Conservation (phyloP, 2,797 vertebrate genomes). For the Pangasius sanitwongsei region DNA sequence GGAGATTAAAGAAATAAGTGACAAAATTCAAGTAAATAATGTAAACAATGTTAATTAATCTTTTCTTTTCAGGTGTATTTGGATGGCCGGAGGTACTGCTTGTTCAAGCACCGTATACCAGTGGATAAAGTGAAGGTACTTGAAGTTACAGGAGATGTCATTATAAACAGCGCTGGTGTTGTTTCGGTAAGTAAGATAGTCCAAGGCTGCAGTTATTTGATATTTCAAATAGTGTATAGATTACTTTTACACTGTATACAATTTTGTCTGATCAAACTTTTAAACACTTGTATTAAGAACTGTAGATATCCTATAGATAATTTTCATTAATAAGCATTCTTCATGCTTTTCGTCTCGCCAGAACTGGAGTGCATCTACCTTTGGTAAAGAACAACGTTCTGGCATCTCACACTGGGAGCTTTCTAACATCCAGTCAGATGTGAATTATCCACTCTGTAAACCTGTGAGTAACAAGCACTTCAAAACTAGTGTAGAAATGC, state of each 20-base stretch:
- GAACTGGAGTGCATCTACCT: constrained; percentile 14
- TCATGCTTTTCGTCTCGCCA: neutral
- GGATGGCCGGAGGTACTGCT: neutral
- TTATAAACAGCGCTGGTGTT: constrained; percentile 18
- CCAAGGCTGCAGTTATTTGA: neutral
- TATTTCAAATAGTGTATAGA: neutral
- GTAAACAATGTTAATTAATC: neutral
- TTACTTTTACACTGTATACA: neutral
- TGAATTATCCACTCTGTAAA: neutral
- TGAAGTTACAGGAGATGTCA: neutral
- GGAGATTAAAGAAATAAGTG: neutral
- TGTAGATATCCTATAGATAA: neutral
- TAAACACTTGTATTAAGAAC: neutral
- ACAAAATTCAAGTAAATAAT: neutral
- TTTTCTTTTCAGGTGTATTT: constrained; percentile 5
- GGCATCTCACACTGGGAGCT: neutral
- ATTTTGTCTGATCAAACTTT: neutral
- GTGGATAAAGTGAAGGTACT: neutral
- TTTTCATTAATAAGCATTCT: neutral
- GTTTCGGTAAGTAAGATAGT: constrained; percentile 25
- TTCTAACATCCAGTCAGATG: neutral
- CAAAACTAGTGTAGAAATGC: neutral
- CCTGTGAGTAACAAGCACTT: constrained; percentile 4
- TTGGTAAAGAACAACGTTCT: constrained; percentile 8
- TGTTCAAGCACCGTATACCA: neutral